Base-by-base conservation (phyloP, 2,797 vertebrate genomes). In the Lophotriccus pileatus region DNA sequence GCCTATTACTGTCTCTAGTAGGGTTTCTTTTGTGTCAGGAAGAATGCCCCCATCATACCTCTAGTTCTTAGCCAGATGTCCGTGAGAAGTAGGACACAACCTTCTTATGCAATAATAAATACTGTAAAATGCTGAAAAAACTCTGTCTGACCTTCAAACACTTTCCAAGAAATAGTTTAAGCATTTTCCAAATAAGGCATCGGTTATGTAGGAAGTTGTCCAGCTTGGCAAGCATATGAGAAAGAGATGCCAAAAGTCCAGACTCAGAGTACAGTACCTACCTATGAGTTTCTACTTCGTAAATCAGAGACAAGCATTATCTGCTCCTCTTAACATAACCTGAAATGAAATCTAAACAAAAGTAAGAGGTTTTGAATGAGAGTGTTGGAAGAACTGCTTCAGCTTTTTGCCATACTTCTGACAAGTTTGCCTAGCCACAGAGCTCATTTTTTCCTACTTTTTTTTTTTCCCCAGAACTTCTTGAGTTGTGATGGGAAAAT, bases 101-200 rank as follows among this genome's bases (percentile, higher is more conserved):
- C 43, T 77, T 59, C 69, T 96, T 93, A 96, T 43, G 89, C 90
- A 97, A 94, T 64, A 96, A 92, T 64, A 95, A 97, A 93, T 93
- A 96, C 52, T 86, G 72, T 78, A 95, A 95, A 96, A 81, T 47
- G 34, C 66, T 93, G 76, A 95, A 96, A 93, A 97, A 97, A 96
- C 92, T 96, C 77, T 92, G 69, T 73, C 63, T 96, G 88, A 95
- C 79, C 81, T 97, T 59, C 75, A 87, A 52, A 64, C 55, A 85
- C 94, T 97, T 97, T 97, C 97, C 96, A 97, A 96, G 96, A 97
- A 98, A 97, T 74, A 96, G 89, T 96, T 97, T 83, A 97, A 97
- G 82, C 87, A 78, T 97, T 97, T 97, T 97, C 95, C 94, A 95
- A 96, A 97, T 32, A 95, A 95, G 69, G 87, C 75, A 95, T 89